Percentiles rank a stretch among this genome's conserved stretches.
phyloP scores from a whole-genome alignment of 1,140 invertebrate genomes.

The Drosophila sp. region DNA sequence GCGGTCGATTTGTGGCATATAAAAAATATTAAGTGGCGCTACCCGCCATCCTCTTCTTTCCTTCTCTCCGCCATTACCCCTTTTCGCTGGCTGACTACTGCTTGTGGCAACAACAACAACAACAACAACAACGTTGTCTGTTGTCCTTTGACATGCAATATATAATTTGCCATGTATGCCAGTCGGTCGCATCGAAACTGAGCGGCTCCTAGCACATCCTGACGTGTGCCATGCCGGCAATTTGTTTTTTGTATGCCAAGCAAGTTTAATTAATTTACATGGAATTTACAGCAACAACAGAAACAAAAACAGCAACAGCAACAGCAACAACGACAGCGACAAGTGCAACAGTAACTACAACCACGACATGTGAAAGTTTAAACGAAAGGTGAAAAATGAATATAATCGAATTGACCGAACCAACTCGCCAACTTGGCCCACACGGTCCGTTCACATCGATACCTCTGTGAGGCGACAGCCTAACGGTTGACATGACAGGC shows the following conservation, averaged over 20 bases:
- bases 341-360: slow-evolving; percentile 59
- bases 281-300: slow-evolving; percentile 77
- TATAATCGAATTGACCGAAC: slow-evolving; percentile 80
- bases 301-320: slow-evolving; percentile 64
- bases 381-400: slow-evolving; percentile 78
- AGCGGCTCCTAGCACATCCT: slow-evolving; percentile 37
- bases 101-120: slow-evolving; percentile 25
- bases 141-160: slow-evolving; percentile 81
- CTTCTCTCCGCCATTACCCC: neutral
- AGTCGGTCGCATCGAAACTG: slow-evolving; percentile 33
- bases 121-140: slow-evolving; percentile 60
- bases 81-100: too few species aligned
- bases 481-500: slow-evolving; percentile 66
- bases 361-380: slow-evolving; percentile 76
- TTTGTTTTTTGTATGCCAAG: slow-evolving; percentile 75
- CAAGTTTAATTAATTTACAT: slow-evolving; percentile 83
- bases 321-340: slow-evolving; percentile 62
- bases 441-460: slow-evolving; percentile 30
- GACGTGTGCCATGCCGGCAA: slow-evolving; percentile 58
- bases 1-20: slow-evolving; percentile 82
- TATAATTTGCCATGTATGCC: slow-evolving; percentile 75
- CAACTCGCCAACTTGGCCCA: slow-evolving; percentile 12
- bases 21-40: slow-evolving; percentile 83
- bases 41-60: neutral
- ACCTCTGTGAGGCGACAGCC: slow-evolving; percentile 29